Evolutionary conservation across 2,888 invertebrate species (phyloP).

Genomic region (Diaperis boleti): DNA sequence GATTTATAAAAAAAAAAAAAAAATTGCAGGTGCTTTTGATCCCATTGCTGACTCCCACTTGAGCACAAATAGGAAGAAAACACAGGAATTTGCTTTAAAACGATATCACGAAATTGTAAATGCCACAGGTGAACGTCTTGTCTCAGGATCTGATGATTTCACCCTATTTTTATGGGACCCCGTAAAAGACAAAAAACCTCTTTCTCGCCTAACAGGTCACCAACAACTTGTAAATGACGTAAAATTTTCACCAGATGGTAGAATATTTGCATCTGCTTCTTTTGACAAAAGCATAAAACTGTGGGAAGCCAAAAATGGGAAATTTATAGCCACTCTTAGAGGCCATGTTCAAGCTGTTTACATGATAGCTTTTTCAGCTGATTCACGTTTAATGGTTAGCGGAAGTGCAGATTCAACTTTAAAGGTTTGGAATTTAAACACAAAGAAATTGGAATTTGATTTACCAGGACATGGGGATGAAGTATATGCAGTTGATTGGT

Average conservation of each 20-base stretch:
- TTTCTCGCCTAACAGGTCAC: constrained; percentile 96
- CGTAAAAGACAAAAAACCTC: constrained; percentile 85
- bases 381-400: constrained; percentile 94
- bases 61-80: constrained; percentile 54
- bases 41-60: constrained; percentile 75
- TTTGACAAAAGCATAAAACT: constrained; percentile 98
- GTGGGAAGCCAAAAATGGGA: constrained; percentile 93
- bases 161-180: constrained; percentile 97
- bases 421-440: constrained; percentile 95
- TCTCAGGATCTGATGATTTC: constrained; percentile 98
- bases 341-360: constrained; percentile 99
- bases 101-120: constrained; percentile 58
- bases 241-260: constrained; percentile 96
- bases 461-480: constrained; percentile 99
- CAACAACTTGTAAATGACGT: constrained; percentile 99
- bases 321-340: constrained; percentile 88
- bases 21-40: constrained; percentile 80
- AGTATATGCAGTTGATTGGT: constrained; percentile 99
- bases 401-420: constrained; percentile 98
- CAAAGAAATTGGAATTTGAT: constrained; percentile 87
- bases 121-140: constrained; percentile 81
- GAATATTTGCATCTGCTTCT: constrained; percentile 95
- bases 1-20: not conserved
- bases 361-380: constrained; percentile 97
- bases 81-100: constrained; percentile 61